Evolutionary conservation across 2,797 vertebrate genomes (phyloP).

Genomic region (Pangasius djambal): DNA sequence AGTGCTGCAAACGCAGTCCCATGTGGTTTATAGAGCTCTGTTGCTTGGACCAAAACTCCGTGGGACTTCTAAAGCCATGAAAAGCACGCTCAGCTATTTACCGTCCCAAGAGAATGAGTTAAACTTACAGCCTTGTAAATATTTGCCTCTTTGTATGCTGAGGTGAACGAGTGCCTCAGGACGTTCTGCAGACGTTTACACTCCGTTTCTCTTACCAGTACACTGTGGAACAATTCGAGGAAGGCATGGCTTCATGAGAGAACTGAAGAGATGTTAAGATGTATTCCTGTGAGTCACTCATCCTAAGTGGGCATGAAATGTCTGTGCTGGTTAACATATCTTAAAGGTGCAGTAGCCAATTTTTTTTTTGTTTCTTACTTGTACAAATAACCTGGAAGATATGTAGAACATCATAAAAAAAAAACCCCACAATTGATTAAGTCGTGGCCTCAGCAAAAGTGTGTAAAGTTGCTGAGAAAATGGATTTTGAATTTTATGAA

Average conservation of each 20-base stretch:
- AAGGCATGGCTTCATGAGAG: neutral
- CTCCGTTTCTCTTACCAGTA: neutral
- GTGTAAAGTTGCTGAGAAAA: neutral
- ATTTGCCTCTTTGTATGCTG: constrained; percentile 34
- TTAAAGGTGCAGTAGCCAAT: neutral
- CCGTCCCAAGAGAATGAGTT: neutral
- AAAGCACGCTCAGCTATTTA: neutral
- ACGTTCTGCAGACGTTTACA: neutral
- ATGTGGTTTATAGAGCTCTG: constrained; percentile 1
- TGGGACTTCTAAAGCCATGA: constrained; percentile 7
- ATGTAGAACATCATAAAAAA: neutral
- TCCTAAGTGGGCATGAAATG: neutral
- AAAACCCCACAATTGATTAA: neutral
- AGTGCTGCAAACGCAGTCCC: neutral
- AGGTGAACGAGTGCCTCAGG: constrained; percentile 27
- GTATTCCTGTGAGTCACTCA: neutral
- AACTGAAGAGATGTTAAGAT: constrained; percentile 2
- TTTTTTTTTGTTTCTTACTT: neutral
- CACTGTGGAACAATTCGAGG: neutral
- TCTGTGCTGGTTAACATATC: neutral
- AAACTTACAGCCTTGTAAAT: constrained; percentile 33
- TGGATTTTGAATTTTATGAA: too few relatives aligned
- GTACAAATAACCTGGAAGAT: neutral
- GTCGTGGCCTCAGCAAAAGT: neutral
- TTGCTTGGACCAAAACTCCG: neutral